These are phyloP conservation scores for Calameuta filiformis DNA, from an alignment of 2,888 invertebrate species.

Conservation along the genomic window DNA sequence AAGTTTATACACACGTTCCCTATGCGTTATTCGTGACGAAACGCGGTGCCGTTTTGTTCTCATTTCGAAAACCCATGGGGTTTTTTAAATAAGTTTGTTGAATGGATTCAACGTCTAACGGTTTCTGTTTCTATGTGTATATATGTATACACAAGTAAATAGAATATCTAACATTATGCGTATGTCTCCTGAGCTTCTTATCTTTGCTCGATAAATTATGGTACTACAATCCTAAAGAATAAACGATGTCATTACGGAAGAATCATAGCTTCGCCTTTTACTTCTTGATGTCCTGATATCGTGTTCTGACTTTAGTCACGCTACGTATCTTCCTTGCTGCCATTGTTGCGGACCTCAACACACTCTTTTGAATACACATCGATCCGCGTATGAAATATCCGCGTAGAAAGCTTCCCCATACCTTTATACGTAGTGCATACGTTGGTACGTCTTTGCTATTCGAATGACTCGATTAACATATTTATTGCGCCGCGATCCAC, in stretches of 20 bases:
- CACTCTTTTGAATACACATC: background rate
- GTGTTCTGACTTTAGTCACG: slow-evolving; percentile 49
- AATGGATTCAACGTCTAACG: background rate
- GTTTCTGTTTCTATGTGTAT: background rate
- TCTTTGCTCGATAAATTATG: slow-evolving; percentile 10
- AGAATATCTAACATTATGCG: background rate
- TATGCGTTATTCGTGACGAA: background rate
- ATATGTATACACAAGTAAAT: background rate
- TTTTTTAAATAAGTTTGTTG: background rate
- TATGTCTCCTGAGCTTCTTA: background rate
- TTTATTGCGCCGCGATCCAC: slow-evolving; percentile 35
- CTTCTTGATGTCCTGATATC: slow-evolving; percentile 50
- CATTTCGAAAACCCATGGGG: background rate
- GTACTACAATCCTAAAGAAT: slow-evolving; percentile 24
- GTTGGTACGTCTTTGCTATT: background rate
- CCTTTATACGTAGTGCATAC: background rate
- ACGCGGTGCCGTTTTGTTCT: background rate
- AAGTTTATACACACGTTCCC: background rate
- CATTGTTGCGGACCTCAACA: background rate
- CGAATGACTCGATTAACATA: slow-evolving; percentile 39
- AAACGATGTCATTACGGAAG: slow-evolving; percentile 42
- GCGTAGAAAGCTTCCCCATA: too few species aligned
- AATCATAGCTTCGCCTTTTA: slow-evolving; percentile 39
- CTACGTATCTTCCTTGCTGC: slow-evolving; percentile 27
- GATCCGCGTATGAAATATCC: background rate